These are phyloP conservation scores for Apodemus speciosus DNA, from an alignment of 2,113 vertebrate species.

Conservation along the genomic window DNA sequence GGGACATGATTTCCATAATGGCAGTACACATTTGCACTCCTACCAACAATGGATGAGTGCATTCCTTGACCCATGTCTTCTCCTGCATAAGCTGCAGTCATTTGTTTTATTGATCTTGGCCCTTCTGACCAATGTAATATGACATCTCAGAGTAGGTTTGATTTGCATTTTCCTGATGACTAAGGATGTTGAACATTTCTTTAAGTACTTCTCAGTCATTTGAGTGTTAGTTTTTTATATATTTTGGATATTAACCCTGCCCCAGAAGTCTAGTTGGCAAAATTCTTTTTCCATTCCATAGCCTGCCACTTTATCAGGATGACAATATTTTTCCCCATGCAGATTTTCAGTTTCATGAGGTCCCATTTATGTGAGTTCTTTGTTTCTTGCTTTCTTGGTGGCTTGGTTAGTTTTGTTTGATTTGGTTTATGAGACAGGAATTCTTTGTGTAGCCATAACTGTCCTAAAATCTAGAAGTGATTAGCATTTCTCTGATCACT, in stretches of 20 bases:
- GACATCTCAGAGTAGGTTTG: background rate
- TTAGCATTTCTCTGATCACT: no score
- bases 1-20: background rate
- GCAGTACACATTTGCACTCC: background rate
- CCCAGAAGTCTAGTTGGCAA: background rate
- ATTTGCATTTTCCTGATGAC: background rate
- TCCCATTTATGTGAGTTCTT: no score
- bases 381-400: no score
- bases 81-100: background rate
- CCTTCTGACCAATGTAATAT: background rate
- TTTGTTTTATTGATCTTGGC: background rate
- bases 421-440: no score
- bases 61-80: no score
- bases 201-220: background rate
- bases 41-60: background rate
- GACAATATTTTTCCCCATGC: no score
- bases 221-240: background rate
- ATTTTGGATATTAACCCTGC: background rate
- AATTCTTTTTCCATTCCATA: background rate
- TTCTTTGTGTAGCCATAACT: no score
- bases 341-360: no score
- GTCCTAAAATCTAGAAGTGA: no score
- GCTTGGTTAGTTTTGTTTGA: no score
- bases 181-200: background rate
- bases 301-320: no score